Conservation (phyloP, 2,113 vertebrate species). For the Corythornis cristatus region DNA sequence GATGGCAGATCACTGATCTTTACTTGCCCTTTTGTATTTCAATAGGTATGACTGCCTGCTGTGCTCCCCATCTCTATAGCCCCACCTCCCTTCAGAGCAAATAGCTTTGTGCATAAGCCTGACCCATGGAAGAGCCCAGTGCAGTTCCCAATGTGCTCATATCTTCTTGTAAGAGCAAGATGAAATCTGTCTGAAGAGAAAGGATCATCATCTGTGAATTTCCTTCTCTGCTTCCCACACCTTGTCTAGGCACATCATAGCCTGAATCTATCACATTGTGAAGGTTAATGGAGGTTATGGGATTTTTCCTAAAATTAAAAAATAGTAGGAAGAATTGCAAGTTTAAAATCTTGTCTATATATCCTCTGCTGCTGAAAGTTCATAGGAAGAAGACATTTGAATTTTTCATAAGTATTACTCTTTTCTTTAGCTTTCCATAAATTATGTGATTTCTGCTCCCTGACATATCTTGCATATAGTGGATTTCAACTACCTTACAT, state of each 20-base stretch:
- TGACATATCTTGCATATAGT: neutral
- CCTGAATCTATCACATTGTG: neutral
- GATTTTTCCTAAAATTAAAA: neutral
- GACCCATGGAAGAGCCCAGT: neutral
- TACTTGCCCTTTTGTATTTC: neutral
- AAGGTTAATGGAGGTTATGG: neutral
- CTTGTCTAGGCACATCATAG: neutral
- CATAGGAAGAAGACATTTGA: neutral
- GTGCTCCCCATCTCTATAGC: neutral
- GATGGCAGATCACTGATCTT: neutral
- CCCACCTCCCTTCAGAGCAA: neutral
- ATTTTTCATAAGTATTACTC: neutral
- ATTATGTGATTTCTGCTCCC: neutral
- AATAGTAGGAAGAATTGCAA: neutral
- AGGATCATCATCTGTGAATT: neutral
- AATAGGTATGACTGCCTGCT: accelerated
- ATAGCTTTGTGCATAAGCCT: neutral
- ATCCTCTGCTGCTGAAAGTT: neutral
- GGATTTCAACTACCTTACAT: neutral
- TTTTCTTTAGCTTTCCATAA: neutral
- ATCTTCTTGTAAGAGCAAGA: neutral
- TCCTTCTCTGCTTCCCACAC: neutral
- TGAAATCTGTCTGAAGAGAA: neutral
- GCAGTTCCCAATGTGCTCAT: neutral
- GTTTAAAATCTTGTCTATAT: neutral